These are phyloP conservation scores for Leptopilina clavipes DNA, from an alignment of 1,140 invertebrate genomes.

Conservation along the genomic window DNA sequence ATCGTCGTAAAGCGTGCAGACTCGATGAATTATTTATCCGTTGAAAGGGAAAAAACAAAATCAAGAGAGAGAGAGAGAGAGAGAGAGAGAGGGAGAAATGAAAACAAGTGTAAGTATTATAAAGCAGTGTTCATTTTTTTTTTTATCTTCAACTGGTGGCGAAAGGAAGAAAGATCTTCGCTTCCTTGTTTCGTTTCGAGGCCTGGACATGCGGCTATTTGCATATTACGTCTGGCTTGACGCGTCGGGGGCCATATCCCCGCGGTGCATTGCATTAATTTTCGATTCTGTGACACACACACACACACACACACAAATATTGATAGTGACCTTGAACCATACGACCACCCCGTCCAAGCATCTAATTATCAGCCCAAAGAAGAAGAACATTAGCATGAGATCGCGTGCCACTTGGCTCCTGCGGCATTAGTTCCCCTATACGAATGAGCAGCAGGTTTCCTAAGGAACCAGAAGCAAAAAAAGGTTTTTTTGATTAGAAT, in stretches of 20 bases:
- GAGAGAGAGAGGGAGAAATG: slow-evolving; percentile 37
- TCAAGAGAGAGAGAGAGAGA: slow-evolving; percentile 50
- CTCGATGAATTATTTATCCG: slow-evolving; percentile 71
- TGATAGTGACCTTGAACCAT: slow-evolving; percentile 57
- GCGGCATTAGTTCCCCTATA: slow-evolving; percentile 13
- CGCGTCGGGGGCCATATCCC: slow-evolving; percentile 48
- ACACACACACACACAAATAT: background rate
- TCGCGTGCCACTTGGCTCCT: slow-evolving; percentile 54
- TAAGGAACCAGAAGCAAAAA: too few relatives aligned
- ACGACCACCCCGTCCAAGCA: slow-evolving; percentile 45
- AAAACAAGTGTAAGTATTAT: slow-evolving; percentile 40
- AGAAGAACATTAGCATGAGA: slow-evolving; percentile 57
- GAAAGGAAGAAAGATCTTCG: slow-evolving; percentile 51
- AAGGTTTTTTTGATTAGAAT: too few relatives aligned
- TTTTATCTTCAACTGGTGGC: background rate
- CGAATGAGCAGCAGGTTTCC: background rate
- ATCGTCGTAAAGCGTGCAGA: slow-evolving; percentile 68
- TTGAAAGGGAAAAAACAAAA: slow-evolving; percentile 52
- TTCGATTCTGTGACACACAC: slow-evolving; percentile 56
- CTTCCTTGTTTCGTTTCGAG: slow-evolving; percentile 57
- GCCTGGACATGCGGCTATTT: slow-evolving; percentile 55
- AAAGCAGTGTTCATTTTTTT: background rate
- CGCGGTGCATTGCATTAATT: slow-evolving; percentile 68
- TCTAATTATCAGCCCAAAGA: slow-evolving; percentile 61
- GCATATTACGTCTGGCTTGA: slow-evolving; percentile 62